These are phyloP conservation scores for Platorchestia sp. DNA, from an alignment of 1,140 invertebrate genomes.

Conservation along the genomic window DNA sequence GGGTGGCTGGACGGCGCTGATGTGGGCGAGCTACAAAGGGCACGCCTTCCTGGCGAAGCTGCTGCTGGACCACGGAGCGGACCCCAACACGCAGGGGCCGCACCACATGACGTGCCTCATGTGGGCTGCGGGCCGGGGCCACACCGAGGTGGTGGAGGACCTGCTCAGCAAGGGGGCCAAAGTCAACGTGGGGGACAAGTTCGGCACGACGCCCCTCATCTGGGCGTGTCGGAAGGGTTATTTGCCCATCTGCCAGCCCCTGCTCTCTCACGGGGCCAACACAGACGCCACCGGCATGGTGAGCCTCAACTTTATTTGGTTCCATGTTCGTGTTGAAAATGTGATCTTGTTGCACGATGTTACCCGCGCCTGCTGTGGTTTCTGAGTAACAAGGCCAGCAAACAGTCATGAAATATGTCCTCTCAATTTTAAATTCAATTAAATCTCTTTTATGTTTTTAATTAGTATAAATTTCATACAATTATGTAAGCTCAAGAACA, in stretches of 20 bases:
- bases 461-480: not conserved
- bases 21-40: slow-evolving; percentile 98
- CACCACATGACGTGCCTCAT: slow-evolving; percentile 94
- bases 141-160: slow-evolving; percentile 85
- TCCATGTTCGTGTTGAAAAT: not conserved
- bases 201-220: slow-evolving; percentile 93
- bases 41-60: slow-evolving; percentile 83
- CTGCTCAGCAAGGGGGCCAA: slow-evolving; percentile 89
- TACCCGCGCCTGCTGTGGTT: not conserved
- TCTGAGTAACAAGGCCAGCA: not conserved
- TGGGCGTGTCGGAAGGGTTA: slow-evolving; percentile 96
- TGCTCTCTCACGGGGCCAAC: slow-evolving; percentile 87
- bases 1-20: slow-evolving; percentile 96
- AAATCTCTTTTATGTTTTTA: not conserved
- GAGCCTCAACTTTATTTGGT: slow-evolving; percentile 64
- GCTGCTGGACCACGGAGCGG: slow-evolving; percentile 89
- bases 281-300: slow-evolving; percentile 89
- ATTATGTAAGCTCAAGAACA: too few relatives aligned
- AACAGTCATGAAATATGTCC: not conserved
- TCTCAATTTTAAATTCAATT: not conserved
- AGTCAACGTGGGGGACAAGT: slow-evolving; percentile 92
- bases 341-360: not conserved
- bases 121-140: slow-evolving; percentile 93
- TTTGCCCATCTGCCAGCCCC: slow-evolving; percentile 84
- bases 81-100: slow-evolving; percentile 96